These are phyloP conservation scores for Manis pentadactyla DNA, from an alignment of 2,797 vertebrate genomes.

Conservation along the genomic window DNA sequence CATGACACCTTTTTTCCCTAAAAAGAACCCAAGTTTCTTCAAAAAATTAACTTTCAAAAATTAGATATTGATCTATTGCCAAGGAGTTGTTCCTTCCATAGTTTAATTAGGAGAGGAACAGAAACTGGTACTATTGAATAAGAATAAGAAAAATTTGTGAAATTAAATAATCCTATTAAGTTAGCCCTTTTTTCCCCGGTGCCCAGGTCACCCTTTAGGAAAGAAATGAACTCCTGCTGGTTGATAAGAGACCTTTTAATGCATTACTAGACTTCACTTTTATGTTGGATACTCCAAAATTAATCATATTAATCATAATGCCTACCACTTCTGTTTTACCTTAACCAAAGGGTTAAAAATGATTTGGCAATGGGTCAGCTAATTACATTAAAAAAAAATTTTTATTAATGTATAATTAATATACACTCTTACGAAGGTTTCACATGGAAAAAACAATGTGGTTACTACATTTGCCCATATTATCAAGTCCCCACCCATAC, in stretches of 20 bases:
- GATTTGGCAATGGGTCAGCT: not conserved
- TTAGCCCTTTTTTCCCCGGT: not conserved
- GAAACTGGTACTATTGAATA: slow-evolving; percentile 59
- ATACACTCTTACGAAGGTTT: too few relatives aligned
- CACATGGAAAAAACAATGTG: too few relatives aligned
- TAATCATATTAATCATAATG: not conserved
- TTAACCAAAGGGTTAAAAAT: slow-evolving; percentile 28
- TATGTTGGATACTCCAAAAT: slow-evolving; percentile 3
- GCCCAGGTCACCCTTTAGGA: not conserved
- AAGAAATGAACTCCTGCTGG: slow-evolving; percentile 21
- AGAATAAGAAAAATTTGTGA: slow-evolving; percentile 32
- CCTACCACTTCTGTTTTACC: slow-evolving; percentile 20
- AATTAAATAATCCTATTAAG: slow-evolving; percentile 45
- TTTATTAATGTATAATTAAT: too few relatives aligned
- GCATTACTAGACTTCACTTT: not conserved
- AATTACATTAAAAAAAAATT: not conserved
- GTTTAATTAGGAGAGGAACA: slow-evolving; percentile 57
- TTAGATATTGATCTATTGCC: slow-evolving; percentile 81
- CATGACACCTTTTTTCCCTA: slow-evolving; percentile 69
- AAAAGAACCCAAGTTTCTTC: slow-evolving; percentile 72
- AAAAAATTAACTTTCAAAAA: slow-evolving; percentile 77
- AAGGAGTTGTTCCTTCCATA: slow-evolving; percentile 68
- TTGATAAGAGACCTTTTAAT: not conserved
- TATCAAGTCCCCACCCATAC: too few relatives aligned
- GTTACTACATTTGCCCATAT: too few relatives aligned